These are phyloP conservation scores for Micromys minutus DNA, from an alignment of 2,113 vertebrate species.

Conservation along the genomic window DNA sequence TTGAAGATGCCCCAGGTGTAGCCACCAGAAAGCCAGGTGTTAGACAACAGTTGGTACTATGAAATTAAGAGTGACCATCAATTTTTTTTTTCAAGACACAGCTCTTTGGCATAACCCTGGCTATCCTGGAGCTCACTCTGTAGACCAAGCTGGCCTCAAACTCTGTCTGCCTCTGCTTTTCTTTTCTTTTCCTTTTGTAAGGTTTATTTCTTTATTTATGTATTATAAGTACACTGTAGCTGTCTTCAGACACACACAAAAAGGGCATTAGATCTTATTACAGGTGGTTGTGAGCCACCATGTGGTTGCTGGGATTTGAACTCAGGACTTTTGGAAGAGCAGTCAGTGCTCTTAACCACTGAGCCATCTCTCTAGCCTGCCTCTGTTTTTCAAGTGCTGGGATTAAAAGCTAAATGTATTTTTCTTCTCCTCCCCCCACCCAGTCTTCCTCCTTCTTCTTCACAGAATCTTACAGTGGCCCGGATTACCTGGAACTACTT, in stretches of 20 bases:
- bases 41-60: constrained; percentile 57
- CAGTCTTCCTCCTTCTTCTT: neutral
- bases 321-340: too few species aligned
- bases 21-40: constrained; percentile 62
- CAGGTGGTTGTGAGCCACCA: too few species aligned
- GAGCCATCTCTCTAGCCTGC: too few species aligned
- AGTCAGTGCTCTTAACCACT: too few species aligned
- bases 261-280: too few species aligned
- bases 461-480: neutral
- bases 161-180: neutral
- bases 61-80: constrained; percentile 13
- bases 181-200: neutral
- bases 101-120: neutral
- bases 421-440: neutral
- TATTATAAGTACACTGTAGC: too few species aligned
- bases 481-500: neutral
- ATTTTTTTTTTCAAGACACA: neutral
- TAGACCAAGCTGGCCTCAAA: neutral
- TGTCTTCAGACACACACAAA: too few species aligned
- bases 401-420: neutral
- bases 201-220: too few species aligned
- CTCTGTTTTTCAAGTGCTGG: neutral
- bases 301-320: too few species aligned
- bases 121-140: neutral
- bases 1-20: constrained; percentile 67